A percentile compares a stretch with the other conserved stretches of the same genome.
Conservation (phyloP, 2,888 invertebrate genomes). For the Aphidius colemani region DNA sequence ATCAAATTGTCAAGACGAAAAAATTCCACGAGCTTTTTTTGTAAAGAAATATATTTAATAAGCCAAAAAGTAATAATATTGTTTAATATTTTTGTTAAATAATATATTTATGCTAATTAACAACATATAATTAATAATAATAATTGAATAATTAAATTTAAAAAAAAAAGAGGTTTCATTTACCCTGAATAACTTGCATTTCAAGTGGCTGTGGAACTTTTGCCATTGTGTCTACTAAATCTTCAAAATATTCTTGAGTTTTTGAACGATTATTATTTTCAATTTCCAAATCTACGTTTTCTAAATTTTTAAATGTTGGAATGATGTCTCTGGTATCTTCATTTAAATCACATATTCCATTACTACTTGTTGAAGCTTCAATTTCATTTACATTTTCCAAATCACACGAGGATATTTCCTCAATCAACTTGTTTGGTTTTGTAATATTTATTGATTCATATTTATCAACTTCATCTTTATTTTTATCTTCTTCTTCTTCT, state of each 20-base stretch:
- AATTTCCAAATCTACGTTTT: not conserved
- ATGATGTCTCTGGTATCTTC: not conserved
- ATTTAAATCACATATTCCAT: not conserved
- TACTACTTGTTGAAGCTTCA: too few species aligned
- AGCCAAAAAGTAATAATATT: too few species aligned
- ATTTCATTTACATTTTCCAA: not conserved
- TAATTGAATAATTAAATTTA: too few species aligned
- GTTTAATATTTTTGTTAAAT: too few species aligned
- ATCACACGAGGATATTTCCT: constrained; percentile 9
- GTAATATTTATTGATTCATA: not conserved
- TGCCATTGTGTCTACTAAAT: not conserved
- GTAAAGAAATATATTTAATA: too few species aligned
- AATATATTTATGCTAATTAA: too few species aligned
- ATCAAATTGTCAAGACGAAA: too few species aligned
- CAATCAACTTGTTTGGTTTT: constrained; percentile 7
- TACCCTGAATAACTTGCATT: constrained; percentile 10
- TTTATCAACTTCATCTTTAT: not conserved
- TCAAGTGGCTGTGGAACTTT: constrained; percentile 2
- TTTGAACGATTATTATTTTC: constrained; percentile 7
- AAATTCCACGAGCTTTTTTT: too few species aligned
- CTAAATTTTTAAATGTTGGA: not conserved
- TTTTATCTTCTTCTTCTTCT: constrained; percentile 1
- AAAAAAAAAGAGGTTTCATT: not conserved
- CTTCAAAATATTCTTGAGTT: constrained; percentile 4
- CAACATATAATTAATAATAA: too few species aligned